phyloP scores from a whole-genome alignment of 2,888 invertebrate genomes.

The Aquatica leii region DNA sequence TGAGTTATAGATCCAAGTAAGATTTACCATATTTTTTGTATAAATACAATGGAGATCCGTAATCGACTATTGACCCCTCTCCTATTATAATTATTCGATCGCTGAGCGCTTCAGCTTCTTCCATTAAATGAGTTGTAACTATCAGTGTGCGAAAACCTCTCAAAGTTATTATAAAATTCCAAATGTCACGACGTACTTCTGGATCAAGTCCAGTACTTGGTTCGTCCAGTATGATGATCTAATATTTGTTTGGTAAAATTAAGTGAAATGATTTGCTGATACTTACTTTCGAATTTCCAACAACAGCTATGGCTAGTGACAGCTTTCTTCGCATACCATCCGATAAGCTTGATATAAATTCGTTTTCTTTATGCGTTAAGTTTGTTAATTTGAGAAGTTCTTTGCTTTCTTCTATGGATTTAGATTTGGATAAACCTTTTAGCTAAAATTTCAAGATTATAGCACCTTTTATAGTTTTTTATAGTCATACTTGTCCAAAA shows the following conservation, averaged over 20 bases:
- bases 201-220: slow-evolving; percentile 93
- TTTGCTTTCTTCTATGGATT: slow-evolving; percentile 65
- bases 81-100: slow-evolving; percentile 90
- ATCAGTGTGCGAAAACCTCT: slow-evolving; percentile 77
- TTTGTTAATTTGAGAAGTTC: slow-evolving; percentile 67
- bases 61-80: slow-evolving; percentile 75
- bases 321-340: slow-evolving; percentile 93
- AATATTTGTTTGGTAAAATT: too few relatives aligned
- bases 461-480: too few relatives aligned
- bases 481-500: slow-evolving; percentile 75
- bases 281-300: slow-evolving; percentile 73
- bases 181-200: slow-evolving; percentile 84
- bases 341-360: slow-evolving; percentile 72
- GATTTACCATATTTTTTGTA: slow-evolving; percentile 70
- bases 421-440: slow-evolving; percentile 61
- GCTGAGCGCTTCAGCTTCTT: slow-evolving; percentile 91
- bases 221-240: slow-evolving; percentile 78
- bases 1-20: background rate
- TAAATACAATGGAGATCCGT: slow-evolving; percentile 83
- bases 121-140: slow-evolving; percentile 94
- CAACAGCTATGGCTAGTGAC: slow-evolving; percentile 84
- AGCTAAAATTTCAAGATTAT: slow-evolving; percentile 80
- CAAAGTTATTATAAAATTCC: slow-evolving; percentile 78
- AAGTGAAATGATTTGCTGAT: slow-evolving; percentile 69
- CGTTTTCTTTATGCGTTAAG: slow-evolving; percentile 69